phyloP scores from a whole-genome alignment of 2,888 invertebrate genomes.

The Lasioglossum vierecki region DNA sequence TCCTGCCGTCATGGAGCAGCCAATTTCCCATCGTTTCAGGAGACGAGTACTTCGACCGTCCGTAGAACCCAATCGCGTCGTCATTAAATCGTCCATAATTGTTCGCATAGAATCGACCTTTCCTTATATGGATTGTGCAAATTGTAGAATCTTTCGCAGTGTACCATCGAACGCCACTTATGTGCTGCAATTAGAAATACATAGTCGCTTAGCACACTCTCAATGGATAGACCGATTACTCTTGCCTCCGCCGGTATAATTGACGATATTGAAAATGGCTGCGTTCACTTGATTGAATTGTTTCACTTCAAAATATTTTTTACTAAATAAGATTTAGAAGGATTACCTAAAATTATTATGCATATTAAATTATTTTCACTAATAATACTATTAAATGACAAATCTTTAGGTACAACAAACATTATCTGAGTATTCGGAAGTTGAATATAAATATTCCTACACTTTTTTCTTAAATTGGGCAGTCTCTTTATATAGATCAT shows the following conservation, averaged over 20 bases:
- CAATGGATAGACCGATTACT: not conserved
- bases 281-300: not conserved
- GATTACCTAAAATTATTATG: not conserved
- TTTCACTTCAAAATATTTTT: not conserved
- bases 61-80: not conserved
- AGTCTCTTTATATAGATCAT: not conserved
- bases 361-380: not conserved
- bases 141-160: not conserved
- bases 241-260: not conserved
- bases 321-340: not conserved
- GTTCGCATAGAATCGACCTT: not conserved
- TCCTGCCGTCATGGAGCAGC: not conserved
- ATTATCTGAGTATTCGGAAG: not conserved
- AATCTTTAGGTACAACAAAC: no score
- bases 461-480: no score
- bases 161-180: not conserved
- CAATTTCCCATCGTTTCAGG: conserved; percentile 5
- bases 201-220: not conserved
- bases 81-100: conserved; percentile 6
- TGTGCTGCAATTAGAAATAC: not conserved
- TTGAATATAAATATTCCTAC: not conserved
- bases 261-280: not conserved
- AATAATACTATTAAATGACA: not conserved
- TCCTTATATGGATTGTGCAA: not conserved
- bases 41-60: not conserved